Evolutionary conservation across 2,113 vertebrate species (phyloP), one percentile per base, ranked within the genome.

Genomic region (Shinisaurus crocodilurus): DNA sequence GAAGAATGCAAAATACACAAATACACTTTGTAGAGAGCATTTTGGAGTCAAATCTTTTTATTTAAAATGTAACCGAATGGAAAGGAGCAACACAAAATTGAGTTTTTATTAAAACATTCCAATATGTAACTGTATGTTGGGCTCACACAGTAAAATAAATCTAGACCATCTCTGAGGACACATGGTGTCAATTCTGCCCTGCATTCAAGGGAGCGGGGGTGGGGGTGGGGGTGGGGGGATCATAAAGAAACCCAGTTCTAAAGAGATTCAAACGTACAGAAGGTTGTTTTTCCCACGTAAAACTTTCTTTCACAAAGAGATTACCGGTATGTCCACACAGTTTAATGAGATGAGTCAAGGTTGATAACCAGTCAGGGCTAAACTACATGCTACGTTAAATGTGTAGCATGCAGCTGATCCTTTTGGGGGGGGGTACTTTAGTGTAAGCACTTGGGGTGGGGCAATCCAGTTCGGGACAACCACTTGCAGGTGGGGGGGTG

Each of bases 41-140:
- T 82, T 70, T 18, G 25, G 45, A 82, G 70, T 70, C 65, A 72
- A 50, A 54, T 15, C 25, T 37, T n/a, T 34, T 13, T 65, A n/a
- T 20, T 43, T 34, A 65, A 48, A 85, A 57, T 60, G 27, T 32
- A 60, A 87, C 8, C 10, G 16, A 76, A 76, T 43, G 12, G n/a
- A 79, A 79, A 3, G 43, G 5, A 69, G 12, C 75, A 69, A 27
- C 12, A 67, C 60, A 88, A 70, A 54, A 82, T 25, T 20, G 34
- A 82, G 45, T 82, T 82, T 88, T 54, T 57, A 74, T 89, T 70
- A 72, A 89, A 89, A 82, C 50, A 15, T 89, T 89, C 82, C 67
- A 89, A 72, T 34, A 72, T 82, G n/a, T 60, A 89, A 82, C 20
- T 80, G 32, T 43, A 27, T 57, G 43, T 20, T 60, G 50, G 37